Percentiles rank a stretch among this genome's conserved stretches.
Evolutionary conservation across 2,888 invertebrate genomes (phyloP).

Genomic region (Panzeria rudis): DNA sequence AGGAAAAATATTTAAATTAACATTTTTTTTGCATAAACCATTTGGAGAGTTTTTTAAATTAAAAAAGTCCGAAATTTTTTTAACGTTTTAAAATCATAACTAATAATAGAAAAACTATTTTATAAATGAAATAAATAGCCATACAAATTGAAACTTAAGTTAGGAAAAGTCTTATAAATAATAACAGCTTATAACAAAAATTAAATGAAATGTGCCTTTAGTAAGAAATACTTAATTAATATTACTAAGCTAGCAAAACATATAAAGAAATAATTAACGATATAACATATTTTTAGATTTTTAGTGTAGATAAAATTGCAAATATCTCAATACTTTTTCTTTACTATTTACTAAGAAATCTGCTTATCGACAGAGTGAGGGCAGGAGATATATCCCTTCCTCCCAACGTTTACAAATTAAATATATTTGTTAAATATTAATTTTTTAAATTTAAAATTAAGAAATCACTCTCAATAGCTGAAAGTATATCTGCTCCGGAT

Average conservation of each 20-base stretch:
- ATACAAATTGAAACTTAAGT: not conserved
- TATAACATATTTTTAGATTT: not conserved
- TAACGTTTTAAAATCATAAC: conserved; percentile 6
- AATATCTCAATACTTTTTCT: not conserved
- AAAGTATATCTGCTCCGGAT: too few relatives aligned
- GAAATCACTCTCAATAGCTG: too few relatives aligned
- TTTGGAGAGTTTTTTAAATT: conserved; percentile 63
- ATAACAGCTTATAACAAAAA: not conserved
- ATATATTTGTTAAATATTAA: too few relatives aligned
- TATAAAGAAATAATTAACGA: not conserved
- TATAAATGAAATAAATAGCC: not conserved
- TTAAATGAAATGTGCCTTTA: not conserved
- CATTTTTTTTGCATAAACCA: conserved; percentile 77
- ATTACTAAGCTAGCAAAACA: not conserved
- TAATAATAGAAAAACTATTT: not conserved
- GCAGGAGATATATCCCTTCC: too few relatives aligned
- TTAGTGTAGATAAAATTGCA: not conserved
- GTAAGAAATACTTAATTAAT: not conserved
- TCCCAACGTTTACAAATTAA: too few relatives aligned
- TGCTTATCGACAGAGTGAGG: too few relatives aligned
- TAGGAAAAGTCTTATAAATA: not conserved
- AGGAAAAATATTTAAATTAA: conserved; percentile 32
- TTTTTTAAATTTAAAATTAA: too few relatives aligned
- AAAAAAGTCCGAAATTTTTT: not conserved
- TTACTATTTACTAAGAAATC: too few relatives aligned